Evolutionary conservation across 2,888 invertebrate species (phyloP), one percentile per base, ranked within the genome.

Genomic region (Oegoconia quadripuncta): DNA sequence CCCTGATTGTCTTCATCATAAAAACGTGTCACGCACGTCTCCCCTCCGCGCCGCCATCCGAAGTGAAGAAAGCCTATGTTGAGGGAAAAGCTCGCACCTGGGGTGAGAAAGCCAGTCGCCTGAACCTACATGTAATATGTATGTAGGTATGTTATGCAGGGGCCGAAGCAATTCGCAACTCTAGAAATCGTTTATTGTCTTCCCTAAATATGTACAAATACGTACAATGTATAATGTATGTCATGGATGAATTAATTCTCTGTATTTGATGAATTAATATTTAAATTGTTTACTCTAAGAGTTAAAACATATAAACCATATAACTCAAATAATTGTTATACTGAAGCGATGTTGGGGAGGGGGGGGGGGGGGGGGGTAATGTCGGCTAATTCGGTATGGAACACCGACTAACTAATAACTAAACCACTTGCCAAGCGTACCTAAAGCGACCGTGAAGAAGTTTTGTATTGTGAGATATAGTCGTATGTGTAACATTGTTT

Each of bases 11-110:
- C 61, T 72, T 73, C 65, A 76, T 81, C 66, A 66, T 71, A 68
- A 63, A 82, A 70, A 57, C 78, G 55, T 46, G 64, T 79, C 84
- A 82, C 80, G 81, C n/a, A n/a, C n/a, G n/a, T n/a, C n/a, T 79
- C 46, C 51, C 42, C 42, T 27, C 44, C 55, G 52, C 44, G 42
- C 50, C 45, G 29, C 44, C 51, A 53, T 38, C 53, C 54, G 52
- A 42, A 37, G 45, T 44, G 44, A 55, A 52, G 52, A 64, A 57
- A 66, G 57, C 51, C 44, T 54, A 58, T 44, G 42, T 42, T 40
- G 50, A 55, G 51, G 50, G 42, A 51, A 60, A 55, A 59, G 34
- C 46, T 46, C 42, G 36, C 49, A 48, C 51, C 37, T 41, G 32
- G 50, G 54, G 49, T 39, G 49, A 49, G 34, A 46, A 31, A 32